Evolutionary conservation across 2,888 invertebrate genomes (phyloP).

Genomic region (Erebia epiphron): DNA sequence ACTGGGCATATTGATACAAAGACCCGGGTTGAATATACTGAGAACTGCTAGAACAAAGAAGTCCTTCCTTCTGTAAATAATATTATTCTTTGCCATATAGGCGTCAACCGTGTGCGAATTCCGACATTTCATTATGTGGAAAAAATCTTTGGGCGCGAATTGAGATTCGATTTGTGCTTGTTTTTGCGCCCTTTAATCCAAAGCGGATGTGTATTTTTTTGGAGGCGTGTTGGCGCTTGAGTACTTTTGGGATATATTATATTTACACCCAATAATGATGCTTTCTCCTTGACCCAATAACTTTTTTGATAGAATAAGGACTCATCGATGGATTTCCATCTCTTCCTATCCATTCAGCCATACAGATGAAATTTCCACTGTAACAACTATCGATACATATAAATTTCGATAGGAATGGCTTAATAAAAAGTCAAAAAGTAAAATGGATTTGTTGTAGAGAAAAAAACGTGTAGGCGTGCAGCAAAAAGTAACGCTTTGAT

Average conservation of each 20-base stretch:
- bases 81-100: slow-evolving; percentile 40
- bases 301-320: too few relatives aligned
- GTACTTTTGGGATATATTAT: not conserved
- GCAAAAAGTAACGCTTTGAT: slow-evolving; percentile 25
- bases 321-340: too few relatives aligned
- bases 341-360: too few relatives aligned
- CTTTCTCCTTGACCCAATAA: too few relatives aligned
- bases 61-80: slow-evolving; percentile 16
- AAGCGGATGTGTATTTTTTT: slow-evolving; percentile 2
- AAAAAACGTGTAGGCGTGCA: slow-evolving; percentile 1
- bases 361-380: too few relatives aligned
- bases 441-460: slow-evolving; percentile 20
- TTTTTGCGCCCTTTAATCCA: slow-evolving; percentile 29
- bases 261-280: too few relatives aligned
- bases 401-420: too few relatives aligned
- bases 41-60: too few relatives aligned
- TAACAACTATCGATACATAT: too few relatives aligned
- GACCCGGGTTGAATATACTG: too few relatives aligned
- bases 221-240: not conserved
- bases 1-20: too few relatives aligned
- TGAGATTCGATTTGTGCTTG: slow-evolving; percentile 44
- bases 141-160: slow-evolving; percentile 59
- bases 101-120: slow-evolving; percentile 48
- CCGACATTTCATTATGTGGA: slow-evolving; percentile 66
- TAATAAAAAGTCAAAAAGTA: slow-evolving; percentile 15